Evolutionary conservation across 1,140 invertebrate genomes (phyloP), one percentile per base, ranked within the genome.

Genomic region (Zaprionus inermis): DNA sequence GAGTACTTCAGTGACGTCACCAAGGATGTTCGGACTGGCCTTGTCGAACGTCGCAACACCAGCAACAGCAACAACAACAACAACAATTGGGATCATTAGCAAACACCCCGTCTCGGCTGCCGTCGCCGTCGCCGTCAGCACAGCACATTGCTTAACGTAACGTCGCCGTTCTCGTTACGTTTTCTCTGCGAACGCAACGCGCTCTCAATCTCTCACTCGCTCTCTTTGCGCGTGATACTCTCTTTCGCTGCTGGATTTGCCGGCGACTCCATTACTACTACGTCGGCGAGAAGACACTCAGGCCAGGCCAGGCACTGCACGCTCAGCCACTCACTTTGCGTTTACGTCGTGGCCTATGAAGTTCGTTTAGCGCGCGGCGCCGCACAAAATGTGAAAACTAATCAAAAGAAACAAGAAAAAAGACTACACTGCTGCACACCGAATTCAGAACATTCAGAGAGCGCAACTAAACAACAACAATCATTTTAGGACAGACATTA

Each of bases 301-400:
- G 22, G 57, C 22, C 14, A 28, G 24, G 41, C 20, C 54, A 57
- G 34, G 12, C 28, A 30, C 32, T n/a, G 61, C 61, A 55, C 63
- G 41, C 36, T 41, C 63, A 73, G 65, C 65, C 71, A 60, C 71
- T 73, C 71, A 73, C 65, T 82, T 85, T 85, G 77, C 79, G 66
- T 81, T 80, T 80, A 71, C 71, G 80, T 79, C 68, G 82, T 81
- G 80, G 74, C 82, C 72, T 68, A 86, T 76, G 64, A 88, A 86
- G 77, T 88, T 89, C 79, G 80, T 61, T 78, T 51, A 56, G 73
- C 51, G 60, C 57, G 70, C 58, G 24, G 51, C 76, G 65, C 64
- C 74, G 70, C 71, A 59, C 64, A 79, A 83, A 79, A 86, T 86
- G 84, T 88, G 70, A 83, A 69, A 64, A 76, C 60, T 79, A 41